Percentiles rank a stretch among this genome's conserved stretches.
These are phyloP conservation scores for Beris chalybata DNA, from an alignment of 2,888 invertebrate species.

Conservation along the genomic window DNA sequence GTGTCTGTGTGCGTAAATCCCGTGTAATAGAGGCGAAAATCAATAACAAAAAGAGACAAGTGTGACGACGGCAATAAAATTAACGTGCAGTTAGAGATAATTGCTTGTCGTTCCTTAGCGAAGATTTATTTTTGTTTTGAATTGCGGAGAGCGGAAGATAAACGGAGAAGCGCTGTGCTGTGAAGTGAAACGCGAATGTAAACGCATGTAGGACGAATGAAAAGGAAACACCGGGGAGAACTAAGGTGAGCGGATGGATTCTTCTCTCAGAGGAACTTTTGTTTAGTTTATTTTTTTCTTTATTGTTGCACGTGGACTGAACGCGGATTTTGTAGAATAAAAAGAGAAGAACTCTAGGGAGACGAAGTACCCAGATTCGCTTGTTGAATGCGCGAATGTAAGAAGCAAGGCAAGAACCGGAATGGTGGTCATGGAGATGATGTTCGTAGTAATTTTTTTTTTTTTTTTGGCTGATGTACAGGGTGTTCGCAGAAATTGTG, in stretches of 20 bases:
- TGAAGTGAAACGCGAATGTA: neutral
- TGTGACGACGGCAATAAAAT: neutral
- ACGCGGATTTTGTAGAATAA: slow-evolving; percentile 4
- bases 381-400: slow-evolving; percentile 14
- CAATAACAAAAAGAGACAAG: slow-evolving; percentile 13
- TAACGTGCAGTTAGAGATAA: neutral
- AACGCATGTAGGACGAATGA: neutral
- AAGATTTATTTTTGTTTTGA: slow-evolving; percentile 23
- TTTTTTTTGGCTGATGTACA: no score
- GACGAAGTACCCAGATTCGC: neutral
- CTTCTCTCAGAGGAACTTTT: slow-evolving; percentile 1
- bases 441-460: no score
- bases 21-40: neutral
- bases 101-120: neutral
- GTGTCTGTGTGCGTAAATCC: slow-evolving; percentile 2
- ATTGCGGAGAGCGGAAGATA: neutral
- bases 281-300: slow-evolving; percentile 15
- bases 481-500: no score
- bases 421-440: no score
- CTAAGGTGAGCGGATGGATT: slow-evolving; percentile 8
- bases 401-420: slow-evolving; percentile 10
- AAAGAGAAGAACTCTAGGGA: neutral
- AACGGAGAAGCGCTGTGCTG: neutral
- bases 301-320: neutral
- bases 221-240: slow-evolving; percentile 6